Evolutionary conservation across 2,888 invertebrate genomes (phyloP).

Genomic region (Trissolcus brochymenae): DNA sequence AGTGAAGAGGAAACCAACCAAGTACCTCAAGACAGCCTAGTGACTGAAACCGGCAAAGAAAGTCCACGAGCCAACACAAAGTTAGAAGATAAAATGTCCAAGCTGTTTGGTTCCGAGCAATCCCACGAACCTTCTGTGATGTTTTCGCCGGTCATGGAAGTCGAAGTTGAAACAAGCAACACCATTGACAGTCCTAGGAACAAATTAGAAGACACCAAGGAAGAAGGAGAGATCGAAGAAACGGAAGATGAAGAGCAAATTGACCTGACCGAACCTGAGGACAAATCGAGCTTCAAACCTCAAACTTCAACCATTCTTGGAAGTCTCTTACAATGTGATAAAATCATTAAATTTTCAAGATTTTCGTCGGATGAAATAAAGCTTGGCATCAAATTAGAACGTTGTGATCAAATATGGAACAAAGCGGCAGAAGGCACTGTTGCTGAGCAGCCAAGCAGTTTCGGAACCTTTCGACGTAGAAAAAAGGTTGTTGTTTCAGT

Average conservation of each 20-base stretch:
- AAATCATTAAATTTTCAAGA: not conserved
- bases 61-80: not conserved
- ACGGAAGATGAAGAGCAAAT: not conserved
- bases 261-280: not conserved
- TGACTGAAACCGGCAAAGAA: not conserved
- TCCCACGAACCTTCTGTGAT: not conserved
- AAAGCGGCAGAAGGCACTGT: not conserved
- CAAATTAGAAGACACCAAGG: not conserved
- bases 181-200: not conserved
- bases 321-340: not conserved
- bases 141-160: not conserved
- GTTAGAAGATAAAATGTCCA: slow-evolving; percentile 7
- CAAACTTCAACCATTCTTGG: not conserved
- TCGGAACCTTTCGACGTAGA: not conserved
- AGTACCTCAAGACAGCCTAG: not conserved
- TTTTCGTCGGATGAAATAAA: not conserved
- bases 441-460: not conserved
- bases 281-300: not conserved
- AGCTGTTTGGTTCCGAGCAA: slow-evolving; percentile 9
- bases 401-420: not conserved
- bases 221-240: not conserved
- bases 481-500: slow-evolving; percentile 35
- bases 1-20: not conserved
- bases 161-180: not conserved
- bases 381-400: too few species aligned